Percentiles rank a stretch among this genome's conserved stretches.
Evolutionary conservation across 1,140 invertebrate species (phyloP).

Genomic region (Helicoverpa armigera): DNA sequence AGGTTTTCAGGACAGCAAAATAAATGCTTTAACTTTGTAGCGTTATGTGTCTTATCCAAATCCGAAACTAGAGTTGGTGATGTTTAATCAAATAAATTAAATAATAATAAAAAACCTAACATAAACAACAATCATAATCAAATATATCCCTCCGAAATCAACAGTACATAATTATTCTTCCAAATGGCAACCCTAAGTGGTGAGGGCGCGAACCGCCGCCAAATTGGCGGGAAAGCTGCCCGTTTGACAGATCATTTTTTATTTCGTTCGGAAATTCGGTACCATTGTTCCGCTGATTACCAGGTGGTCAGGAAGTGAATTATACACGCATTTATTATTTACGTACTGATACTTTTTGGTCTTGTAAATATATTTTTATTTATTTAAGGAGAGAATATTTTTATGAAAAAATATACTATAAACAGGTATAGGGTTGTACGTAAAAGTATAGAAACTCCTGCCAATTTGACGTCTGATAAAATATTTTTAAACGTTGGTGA

Average conservation of each 20-base stretch:
- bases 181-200: conserved; percentile 64
- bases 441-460: no score
- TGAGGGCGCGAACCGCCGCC: conserved; percentile 74
- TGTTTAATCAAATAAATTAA: no score
- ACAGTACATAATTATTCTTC: conserved; percentile 21
- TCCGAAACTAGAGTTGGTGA: no score
- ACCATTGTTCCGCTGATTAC: conserved; percentile 78
- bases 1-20: no score
- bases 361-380: neutral
- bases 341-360: neutral
- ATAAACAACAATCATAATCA: conserved; percentile 31
- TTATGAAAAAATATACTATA: no score
- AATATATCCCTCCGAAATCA: conserved; percentile 6
- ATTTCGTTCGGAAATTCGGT: conserved; percentile 79
- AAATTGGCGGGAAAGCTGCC: conserved; percentile 82
- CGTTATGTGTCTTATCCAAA: no score
- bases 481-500: no score
- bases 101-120: neutral
- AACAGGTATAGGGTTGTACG: no score
- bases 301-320: conserved; percentile 69
- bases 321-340: conserved; percentile 42
- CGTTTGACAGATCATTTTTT: conserved; percentile 84
- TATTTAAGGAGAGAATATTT: neutral
- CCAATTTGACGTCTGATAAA: no score
- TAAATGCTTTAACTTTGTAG: no score